A percentile compares a stretch with the other conserved stretches of the same genome.
Evolutionary conservation across 2,797 vertebrate species (phyloP).

Genomic region (Furcifer pardalis): DNA sequence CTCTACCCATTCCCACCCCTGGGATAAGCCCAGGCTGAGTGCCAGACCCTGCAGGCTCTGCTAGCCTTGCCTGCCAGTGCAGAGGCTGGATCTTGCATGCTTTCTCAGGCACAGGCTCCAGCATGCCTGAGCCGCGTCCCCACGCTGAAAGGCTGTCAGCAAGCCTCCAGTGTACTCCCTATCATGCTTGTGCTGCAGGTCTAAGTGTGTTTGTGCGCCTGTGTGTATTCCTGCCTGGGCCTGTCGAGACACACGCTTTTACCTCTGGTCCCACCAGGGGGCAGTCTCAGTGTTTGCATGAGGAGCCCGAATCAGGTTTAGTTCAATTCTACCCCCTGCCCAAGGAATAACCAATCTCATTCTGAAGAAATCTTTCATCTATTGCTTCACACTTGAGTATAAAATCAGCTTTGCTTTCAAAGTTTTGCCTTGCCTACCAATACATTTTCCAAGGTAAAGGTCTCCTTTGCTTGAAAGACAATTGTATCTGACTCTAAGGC

Average conservation of each 20-base stretch:
- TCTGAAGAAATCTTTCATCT: neutral
- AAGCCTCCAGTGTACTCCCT: neutral
- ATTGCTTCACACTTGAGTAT: neutral
- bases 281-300: neutral
- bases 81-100: constrained; percentile 17
- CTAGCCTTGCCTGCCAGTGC: constrained; percentile 22
- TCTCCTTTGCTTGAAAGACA: too few species aligned
- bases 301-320: neutral
- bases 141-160: constrained; percentile 31
- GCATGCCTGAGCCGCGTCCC: constrained; percentile 21
- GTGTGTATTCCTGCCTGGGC: neutral
- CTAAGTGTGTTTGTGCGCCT: neutral
- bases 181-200: neutral
- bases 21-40: constrained; percentile 25
- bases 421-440: neutral
- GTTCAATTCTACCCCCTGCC: neutral
- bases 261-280: neutral
- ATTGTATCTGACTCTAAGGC: too few species aligned
- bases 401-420: neutral
- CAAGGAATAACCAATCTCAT: neutral
- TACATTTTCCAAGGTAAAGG: too few species aligned
- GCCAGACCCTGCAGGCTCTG: constrained; percentile 28
- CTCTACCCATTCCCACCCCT: constrained; percentile 18
- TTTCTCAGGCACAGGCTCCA: constrained; percentile 10
- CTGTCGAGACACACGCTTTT: too few species aligned